These are phyloP conservation scores for Potorous gilbertii DNA, from an alignment of 2,797 vertebrate species.

Conservation along the genomic window DNA sequence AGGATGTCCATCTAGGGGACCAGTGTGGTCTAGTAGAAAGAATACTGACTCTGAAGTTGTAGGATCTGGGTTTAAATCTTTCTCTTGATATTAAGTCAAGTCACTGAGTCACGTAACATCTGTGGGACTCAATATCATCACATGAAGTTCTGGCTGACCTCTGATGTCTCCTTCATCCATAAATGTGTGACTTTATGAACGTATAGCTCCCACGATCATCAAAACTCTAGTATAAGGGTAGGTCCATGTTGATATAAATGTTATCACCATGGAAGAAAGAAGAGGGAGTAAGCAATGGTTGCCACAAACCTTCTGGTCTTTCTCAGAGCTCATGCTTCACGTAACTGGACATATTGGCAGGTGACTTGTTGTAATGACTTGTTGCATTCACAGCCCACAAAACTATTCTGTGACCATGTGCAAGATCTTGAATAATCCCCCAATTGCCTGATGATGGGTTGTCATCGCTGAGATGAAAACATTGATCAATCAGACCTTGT, in stretches of 20 bases:
- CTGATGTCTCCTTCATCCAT: too few species aligned
- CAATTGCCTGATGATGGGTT: not conserved
- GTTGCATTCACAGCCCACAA: not conserved
- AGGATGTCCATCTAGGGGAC: not conserved
- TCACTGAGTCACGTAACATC: not conserved
- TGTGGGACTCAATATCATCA: not conserved
- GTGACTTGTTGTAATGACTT: not conserved
- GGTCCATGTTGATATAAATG: not conserved
- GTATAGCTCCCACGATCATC: not conserved
- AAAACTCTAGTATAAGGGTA: not conserved
- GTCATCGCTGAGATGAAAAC: not conserved
- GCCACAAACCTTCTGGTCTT: not conserved
- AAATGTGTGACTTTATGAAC: too few species aligned
- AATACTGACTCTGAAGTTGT: not conserved
- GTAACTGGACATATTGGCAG: not conserved
- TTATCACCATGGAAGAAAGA: not conserved
- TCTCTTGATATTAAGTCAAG: not conserved
- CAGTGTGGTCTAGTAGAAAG: not conserved
- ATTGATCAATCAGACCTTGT: not conserved
- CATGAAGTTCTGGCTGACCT: not conserved
- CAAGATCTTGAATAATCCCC: not conserved
- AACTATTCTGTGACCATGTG: not conserved
- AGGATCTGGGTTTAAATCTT: not conserved
- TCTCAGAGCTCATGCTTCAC: not conserved
- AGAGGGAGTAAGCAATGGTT: not conserved